phyloP scores from a whole-genome alignment of 2,888 invertebrate species.

The Halictus ligatus region DNA sequence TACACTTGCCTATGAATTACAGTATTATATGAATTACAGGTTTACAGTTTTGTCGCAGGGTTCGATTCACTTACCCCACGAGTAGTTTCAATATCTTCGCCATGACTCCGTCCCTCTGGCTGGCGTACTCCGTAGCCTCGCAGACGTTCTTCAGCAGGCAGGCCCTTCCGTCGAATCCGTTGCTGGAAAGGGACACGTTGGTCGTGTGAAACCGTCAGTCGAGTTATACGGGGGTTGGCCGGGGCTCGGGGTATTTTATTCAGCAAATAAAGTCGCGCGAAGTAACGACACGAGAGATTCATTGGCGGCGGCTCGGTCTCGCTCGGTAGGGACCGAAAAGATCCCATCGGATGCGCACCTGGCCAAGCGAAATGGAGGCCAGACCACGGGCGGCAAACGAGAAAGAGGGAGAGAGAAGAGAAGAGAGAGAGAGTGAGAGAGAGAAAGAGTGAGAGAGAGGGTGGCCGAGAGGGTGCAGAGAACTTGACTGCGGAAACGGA shows the following conservation, averaged over 20 bases:
- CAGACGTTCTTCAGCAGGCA: conserved; percentile 90
- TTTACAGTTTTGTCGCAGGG: too few species aligned
- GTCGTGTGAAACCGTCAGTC: not conserved
- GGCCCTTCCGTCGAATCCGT: conserved; percentile 87
- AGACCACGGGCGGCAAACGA: not conserved
- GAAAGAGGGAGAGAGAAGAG: not conserved
- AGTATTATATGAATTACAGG: too few species aligned
- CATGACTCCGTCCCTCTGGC: conserved; percentile 73
- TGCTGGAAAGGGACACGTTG: conserved; percentile 84
- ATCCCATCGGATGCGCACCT: not conserved
- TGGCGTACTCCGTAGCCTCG: conserved; percentile 86
- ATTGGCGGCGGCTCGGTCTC: not conserved
- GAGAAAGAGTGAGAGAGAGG: not conserved
- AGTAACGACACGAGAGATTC: not conserved
- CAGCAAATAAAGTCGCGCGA: conserved; percentile 5
- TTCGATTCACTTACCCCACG: conserved; percentile 46
- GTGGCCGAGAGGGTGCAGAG: not conserved
- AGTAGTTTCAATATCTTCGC: conserved; percentile 79
- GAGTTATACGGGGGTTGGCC: not conserved
- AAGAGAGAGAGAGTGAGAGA: not conserved
- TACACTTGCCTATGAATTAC: too few species aligned
- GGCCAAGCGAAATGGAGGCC: not conserved
- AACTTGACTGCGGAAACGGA: conserved; percentile 3
- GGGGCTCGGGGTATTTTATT: conserved; percentile 1
- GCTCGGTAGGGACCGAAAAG: not conserved